phyloP scores from a whole-genome alignment of 1,140 invertebrate species.

The Drosophila takahashii region DNA sequence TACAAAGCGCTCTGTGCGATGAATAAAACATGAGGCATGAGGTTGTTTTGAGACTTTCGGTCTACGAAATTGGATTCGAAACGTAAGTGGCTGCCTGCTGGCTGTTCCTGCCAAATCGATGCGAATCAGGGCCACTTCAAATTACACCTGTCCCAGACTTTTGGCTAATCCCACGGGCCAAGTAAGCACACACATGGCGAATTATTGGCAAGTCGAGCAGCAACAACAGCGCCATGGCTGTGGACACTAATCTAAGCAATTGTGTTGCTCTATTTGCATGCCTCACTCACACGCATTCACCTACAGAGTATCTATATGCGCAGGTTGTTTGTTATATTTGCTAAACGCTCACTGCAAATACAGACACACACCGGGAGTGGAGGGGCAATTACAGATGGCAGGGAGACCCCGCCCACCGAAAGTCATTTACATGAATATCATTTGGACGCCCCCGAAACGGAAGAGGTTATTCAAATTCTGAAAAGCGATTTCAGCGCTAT shows the following conservation, averaged over 20 bases:
- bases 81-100: slow-evolving; percentile 31
- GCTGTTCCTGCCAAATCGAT: slow-evolving; percentile 37
- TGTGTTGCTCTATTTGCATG: slow-evolving; percentile 58
- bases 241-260: slow-evolving; percentile 67
- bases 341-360: slow-evolving; percentile 62
- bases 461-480: slow-evolving; percentile 36
- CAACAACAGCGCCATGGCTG: slow-evolving; percentile 25
- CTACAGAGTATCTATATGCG: slow-evolving; percentile 25
- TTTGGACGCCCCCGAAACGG: slow-evolving; percentile 30
- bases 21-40: slow-evolving; percentile 58
- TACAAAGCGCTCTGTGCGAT: slow-evolving; percentile 22
- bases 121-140: slow-evolving; percentile 47
- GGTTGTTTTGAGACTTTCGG: slow-evolving; percentile 29
- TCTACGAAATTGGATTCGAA: slow-evolving; percentile 44
- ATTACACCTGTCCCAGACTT: slow-evolving; percentile 52
- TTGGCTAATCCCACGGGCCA: slow-evolving; percentile 47
- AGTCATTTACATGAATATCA: slow-evolving; percentile 75
- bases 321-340: slow-evolving; percentile 76
- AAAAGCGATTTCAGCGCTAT: background rate
- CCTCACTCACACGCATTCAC: slow-evolving; percentile 25
- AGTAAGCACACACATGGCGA: slow-evolving; percentile 20
- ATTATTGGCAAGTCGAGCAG: slow-evolving; percentile 42
- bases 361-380: slow-evolving; percentile 9
- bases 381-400: slow-evolving; percentile 59
- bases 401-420: slow-evolving; percentile 15